phyloP scores from a whole-genome alignment of 2,113 vertebrate genomes.

The Phocoena sinus region DNA sequence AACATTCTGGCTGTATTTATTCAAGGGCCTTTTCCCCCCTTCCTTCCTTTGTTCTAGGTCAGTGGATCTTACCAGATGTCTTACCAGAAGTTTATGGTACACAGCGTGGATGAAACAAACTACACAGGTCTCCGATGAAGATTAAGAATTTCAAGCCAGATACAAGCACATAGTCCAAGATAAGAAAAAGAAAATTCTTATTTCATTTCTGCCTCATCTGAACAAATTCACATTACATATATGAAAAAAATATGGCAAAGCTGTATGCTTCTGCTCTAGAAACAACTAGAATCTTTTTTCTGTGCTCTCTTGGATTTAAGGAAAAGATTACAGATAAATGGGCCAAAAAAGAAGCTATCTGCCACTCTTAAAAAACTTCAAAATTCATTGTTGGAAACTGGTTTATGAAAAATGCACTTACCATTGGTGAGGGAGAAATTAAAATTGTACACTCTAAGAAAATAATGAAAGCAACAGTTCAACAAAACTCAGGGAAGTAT shows the following conservation, averaged over 20 bases:
- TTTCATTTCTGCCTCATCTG: background rate
- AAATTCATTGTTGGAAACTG: background rate
- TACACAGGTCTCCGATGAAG: background rate
- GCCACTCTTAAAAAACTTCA: background rate
- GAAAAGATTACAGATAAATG: background rate
- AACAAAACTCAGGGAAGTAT: background rate
- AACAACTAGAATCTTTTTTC: conserved; percentile 11
- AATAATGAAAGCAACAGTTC: conserved; percentile 32
- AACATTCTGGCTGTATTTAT: background rate
- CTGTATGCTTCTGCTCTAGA: conserved; percentile 10
- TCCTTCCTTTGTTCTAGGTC: background rate
- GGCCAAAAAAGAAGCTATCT: background rate
- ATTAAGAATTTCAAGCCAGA: background rate
- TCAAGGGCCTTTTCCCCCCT: background rate
- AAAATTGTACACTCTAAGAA: background rate
- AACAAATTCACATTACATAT: background rate
- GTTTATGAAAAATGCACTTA: background rate
- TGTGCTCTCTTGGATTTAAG: background rate
- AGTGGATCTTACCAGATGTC: background rate
- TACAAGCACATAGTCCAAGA: background rate
- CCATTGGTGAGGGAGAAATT: background rate
- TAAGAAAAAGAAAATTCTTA: conserved; percentile 15
- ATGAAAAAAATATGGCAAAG: background rate
- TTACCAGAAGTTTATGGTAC: background rate
- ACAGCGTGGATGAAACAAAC: background rate